Conservation (phyloP, 92 coral and sea anemone species). For the Metridium senile region DNA sequence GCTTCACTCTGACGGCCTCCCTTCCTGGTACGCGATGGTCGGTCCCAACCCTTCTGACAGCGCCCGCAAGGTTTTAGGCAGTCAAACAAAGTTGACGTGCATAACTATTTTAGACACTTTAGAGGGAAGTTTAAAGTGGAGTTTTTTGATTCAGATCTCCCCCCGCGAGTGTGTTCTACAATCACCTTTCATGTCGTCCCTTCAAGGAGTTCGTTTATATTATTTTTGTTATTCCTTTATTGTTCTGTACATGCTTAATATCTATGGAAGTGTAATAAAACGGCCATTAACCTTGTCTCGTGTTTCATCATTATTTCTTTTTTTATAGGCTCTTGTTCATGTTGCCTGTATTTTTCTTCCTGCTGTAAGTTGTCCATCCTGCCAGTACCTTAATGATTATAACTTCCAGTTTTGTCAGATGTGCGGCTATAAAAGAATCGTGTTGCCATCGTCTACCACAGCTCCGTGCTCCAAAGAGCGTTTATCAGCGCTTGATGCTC, state of each 20-base stretch:
- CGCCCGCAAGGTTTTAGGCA: neutral
- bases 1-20: too few species aligned
- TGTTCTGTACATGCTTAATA: too few species aligned
- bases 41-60: neutral
- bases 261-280: too few species aligned
- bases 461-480: neutral
- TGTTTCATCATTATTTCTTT: neutral
- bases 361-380: constrained; percentile 43
- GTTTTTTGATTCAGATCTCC: constrained; percentile 14
- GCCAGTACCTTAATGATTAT: constrained; percentile 48
- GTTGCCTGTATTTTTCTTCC: constrained; percentile 38
- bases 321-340: neutral
- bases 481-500: constrained; percentile 34
- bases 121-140: constrained; percentile 35
- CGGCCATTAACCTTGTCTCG: neutral
- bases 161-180: constrained; percentile 29
- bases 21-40: too few species aligned
- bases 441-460: neutral
- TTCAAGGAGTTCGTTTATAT: constrained; percentile 34
- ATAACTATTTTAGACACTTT: constrained; percentile 25
- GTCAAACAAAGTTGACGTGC: neutral
- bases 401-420: constrained; percentile 53
- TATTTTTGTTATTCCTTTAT: too few species aligned
- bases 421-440: constrained; percentile 43
- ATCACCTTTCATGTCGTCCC: constrained; percentile 34